These are phyloP conservation scores for Lymantria dispar DNA, from an alignment of 2,888 invertebrate genomes.

Conservation along the genomic window DNA sequence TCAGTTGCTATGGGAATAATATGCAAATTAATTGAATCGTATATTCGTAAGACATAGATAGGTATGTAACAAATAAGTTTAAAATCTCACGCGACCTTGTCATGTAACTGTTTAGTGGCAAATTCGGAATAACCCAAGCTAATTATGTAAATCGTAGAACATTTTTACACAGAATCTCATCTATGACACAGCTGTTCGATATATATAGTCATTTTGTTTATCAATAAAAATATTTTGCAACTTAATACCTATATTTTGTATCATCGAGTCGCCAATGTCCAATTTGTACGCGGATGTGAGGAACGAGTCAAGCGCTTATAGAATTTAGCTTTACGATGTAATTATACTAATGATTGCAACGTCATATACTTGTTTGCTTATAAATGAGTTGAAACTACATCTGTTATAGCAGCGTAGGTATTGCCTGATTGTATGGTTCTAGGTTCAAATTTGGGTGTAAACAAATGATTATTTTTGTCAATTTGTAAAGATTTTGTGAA, in stretches of 20 bases:
- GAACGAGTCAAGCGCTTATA: constrained; percentile 9
- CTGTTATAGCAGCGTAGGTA: no score
- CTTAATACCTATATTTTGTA: constrained; percentile 17
- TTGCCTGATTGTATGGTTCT: no score
- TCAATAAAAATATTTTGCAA: constrained; percentile 37
- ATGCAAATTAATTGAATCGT: neutral
- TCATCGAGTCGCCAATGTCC: constrained; percentile 14
- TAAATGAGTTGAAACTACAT: no score
- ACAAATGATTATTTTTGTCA: no score
- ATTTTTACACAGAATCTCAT: constrained; percentile 36
- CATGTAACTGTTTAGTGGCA: constrained; percentile 53
- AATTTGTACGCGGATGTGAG: constrained; percentile 29
- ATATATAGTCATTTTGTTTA: constrained; percentile 29
- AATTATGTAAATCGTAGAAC: constrained; percentile 46
- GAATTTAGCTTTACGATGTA: constrained; percentile 8
- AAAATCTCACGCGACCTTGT: constrained; percentile 50
- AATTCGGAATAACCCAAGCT: constrained; percentile 48
- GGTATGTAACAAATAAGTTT: constrained; percentile 16
- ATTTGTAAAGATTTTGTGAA: no score
- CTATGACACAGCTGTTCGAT: constrained; percentile 44
- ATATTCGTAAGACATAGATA: neutral
- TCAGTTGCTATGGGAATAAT: neutral
- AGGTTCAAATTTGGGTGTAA: no score
- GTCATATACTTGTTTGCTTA: neutral
- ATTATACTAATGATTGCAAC: constrained; percentile 12